Evolutionary conservation across 2,888 invertebrate genomes (phyloP), one percentile per base, ranked within the genome.

Genomic region (Hylaea fasciaria): DNA sequence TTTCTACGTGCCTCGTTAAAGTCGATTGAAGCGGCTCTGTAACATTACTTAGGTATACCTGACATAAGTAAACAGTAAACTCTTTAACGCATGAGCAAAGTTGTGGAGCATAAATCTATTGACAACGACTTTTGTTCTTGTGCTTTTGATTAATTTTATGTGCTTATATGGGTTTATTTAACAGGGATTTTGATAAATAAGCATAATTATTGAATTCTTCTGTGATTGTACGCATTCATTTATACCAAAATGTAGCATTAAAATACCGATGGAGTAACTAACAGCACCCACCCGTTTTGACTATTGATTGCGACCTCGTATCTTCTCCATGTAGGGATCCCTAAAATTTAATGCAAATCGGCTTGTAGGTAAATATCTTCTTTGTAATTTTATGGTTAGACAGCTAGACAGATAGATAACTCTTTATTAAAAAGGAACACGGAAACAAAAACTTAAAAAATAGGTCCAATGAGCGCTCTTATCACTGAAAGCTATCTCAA

Each of bases 1-100:
- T 62, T 62, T 57, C 57, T 57, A 62, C 53, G 45, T 45, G 53
- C 13, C 50, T 61, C 50, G 57, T 57, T 57, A 49, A 40, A 53
- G 44, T 28, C 53, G 2, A 62, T 57, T 62, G 41, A 48, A 61
- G 22, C 10, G 32, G 50, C 13, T 43, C 43, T 48, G 29, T 45
- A 53, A 12, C 39, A 37, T 52, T 48, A 54, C 40, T 49, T 37
- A n/a, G n/a, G n/a, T n/a, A 37, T 37, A 1, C 37, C 4, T 58
- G 43, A 28, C 48, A 37, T 48, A 37, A 17, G 43, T 39, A 28
- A 29, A 43, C 35, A 41, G 52, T 58, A 57, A 57, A 47, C 35
- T 52, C 22, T 47, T 1, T 28, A 46, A 8, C 41, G 46, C 46
- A 51, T 50, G 22, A 35, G 28, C 40, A 39, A 16, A 45, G 17